Evolutionary conservation across 2,113 vertebrate genomes (phyloP).

Genomic region (Nerophis ophidion): DNA sequence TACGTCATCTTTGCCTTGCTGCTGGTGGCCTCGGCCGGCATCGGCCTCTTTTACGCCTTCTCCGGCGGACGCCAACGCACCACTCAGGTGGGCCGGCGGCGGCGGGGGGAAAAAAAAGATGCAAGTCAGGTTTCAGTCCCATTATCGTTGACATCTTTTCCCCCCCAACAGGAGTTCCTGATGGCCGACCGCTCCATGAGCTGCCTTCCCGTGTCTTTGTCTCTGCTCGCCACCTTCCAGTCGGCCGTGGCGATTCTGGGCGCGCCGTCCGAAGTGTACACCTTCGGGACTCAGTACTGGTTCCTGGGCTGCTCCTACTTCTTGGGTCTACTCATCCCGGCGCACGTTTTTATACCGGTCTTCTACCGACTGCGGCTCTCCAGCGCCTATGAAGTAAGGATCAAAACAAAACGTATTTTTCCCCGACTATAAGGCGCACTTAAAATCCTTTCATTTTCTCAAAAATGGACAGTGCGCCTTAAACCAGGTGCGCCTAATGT

Average conservation of each 20-base stretch:
- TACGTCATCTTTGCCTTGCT: conserved; percentile 85
- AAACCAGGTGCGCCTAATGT: too few species aligned
- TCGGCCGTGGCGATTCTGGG: conserved; percentile 94
- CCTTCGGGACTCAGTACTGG: conserved; percentile 90
- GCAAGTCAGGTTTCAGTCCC: background rate
- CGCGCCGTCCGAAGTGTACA: conserved; percentile 83
- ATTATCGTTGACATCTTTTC: background rate
- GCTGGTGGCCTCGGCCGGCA: conserved; percentile 81
- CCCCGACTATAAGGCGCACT: too few species aligned
- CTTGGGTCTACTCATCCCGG: conserved; percentile 88
- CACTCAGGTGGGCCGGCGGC: conserved; percentile 51
- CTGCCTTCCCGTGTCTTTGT: conserved; percentile 86
- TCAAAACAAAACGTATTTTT: background rate
- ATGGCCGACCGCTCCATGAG: conserved; percentile 90
- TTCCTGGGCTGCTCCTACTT: conserved; percentile 94
- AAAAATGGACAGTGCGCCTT: too few species aligned
- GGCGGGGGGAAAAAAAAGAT: background rate
- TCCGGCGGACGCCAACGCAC: conserved; percentile 83
- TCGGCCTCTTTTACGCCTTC: conserved; percentile 88
- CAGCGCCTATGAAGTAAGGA: conserved; percentile 87
- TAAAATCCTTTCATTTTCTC: too few species aligned
- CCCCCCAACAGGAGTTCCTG: conserved; percentile 78
- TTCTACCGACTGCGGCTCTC: conserved; percentile 89
- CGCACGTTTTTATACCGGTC: conserved; percentile 88
- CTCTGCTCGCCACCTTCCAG: conserved; percentile 94